These are phyloP conservation scores for Sciaenops ocellatus DNA, from an alignment of 2,797 vertebrate species.

Conservation along the genomic window DNA sequence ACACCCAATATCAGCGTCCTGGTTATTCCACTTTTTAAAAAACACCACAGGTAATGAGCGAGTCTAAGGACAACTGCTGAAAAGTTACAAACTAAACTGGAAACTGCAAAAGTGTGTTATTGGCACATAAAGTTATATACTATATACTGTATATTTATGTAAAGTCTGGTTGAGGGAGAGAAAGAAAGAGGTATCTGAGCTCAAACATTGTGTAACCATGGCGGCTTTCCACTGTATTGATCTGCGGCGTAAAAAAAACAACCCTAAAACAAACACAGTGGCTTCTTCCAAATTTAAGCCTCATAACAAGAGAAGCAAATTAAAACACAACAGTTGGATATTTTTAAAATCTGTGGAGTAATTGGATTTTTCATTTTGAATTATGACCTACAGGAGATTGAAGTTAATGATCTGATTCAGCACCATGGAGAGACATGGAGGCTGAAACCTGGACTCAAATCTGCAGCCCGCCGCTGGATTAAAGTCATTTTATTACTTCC, in stretches of 20 bases:
- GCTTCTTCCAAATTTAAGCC: background rate
- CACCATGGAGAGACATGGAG: background rate
- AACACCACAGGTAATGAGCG: background rate
- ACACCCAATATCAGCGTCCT: background rate
- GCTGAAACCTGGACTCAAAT: background rate
- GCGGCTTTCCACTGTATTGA: constrained; percentile 62
- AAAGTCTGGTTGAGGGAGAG: background rate
- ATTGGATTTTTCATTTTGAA: background rate
- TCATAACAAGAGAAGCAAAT: background rate
- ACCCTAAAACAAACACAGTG: constrained; percentile 52
- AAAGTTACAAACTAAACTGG: background rate
- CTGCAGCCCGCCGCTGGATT: background rate
- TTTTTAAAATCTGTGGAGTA: background rate
- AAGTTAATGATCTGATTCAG: constrained; percentile 9
- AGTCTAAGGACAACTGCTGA: background rate
- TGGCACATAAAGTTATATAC: background rate
- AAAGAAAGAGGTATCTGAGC: background rate
- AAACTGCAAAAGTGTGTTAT: background rate
- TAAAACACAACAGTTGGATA: background rate
- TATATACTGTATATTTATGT: background rate
- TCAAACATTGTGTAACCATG: constrained; percentile 58
- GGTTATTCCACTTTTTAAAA: background rate
- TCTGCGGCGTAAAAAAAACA: constrained; percentile 51
- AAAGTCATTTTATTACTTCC: constrained; percentile 2
- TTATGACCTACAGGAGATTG: background rate